Evolutionary conservation across 1,140 invertebrate species (phyloP).

Genomic region (Saccostrea glomerata): DNA sequence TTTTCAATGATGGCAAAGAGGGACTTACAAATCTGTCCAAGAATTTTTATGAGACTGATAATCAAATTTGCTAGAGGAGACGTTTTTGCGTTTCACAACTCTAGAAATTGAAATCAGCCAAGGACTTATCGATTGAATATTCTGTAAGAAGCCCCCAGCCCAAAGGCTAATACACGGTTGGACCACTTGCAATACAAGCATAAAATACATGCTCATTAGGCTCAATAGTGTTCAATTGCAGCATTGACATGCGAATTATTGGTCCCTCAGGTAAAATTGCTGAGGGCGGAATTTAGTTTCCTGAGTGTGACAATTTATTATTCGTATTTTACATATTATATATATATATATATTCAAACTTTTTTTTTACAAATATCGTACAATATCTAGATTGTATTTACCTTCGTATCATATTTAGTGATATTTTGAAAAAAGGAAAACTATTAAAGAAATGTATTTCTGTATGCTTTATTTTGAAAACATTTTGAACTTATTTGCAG

Average conservation of each 20-base stretch:
- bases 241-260: conserved; percentile 9
- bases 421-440: background rate
- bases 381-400: background rate
- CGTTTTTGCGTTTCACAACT: conserved; percentile 8
- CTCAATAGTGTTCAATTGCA: background rate
- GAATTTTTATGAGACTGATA: conserved; percentile 26
- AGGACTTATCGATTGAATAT: conserved; percentile 10
- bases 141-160: background rate
- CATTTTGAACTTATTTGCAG: too few species aligned
- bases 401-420: background rate
- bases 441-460: too few species aligned
- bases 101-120: background rate
- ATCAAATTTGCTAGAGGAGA: conserved; percentile 11
- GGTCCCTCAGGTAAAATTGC: background rate
- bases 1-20: conserved; percentile 15
- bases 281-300: too few species aligned
- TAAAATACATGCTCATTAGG: background rate
- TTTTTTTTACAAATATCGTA: background rate
- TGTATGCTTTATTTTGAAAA: too few species aligned
- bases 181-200: background rate
- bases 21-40: background rate
- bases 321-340: too few species aligned
- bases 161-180: background rate
- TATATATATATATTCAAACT: too few species aligned
- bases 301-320: background rate